These are phyloP conservation scores for Falco berigora DNA, from an alignment of 2,797 vertebrate species.

Conservation along the genomic window DNA sequence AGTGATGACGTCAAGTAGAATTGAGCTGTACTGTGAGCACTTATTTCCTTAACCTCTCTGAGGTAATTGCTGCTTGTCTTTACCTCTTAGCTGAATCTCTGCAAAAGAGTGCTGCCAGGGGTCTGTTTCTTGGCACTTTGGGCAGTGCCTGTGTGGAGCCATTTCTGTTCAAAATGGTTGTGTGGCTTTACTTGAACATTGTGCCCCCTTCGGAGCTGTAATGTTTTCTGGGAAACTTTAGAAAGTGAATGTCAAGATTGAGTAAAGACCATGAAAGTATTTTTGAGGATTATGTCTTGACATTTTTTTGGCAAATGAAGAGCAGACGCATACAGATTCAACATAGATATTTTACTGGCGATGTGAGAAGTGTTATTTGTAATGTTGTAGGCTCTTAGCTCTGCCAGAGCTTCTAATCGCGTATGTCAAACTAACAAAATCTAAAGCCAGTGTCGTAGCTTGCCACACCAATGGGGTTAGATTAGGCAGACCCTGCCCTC, in stretches of 20 bases:
- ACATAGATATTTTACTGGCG: conserved; percentile 29
- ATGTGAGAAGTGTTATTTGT: conserved; percentile 8
- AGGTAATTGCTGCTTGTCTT: not conserved
- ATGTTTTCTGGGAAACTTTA: conserved; percentile 54
- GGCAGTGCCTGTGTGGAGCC: not conserved
- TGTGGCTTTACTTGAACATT: conserved; percentile 4
- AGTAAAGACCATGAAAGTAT: conserved; percentile 31
- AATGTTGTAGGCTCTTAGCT: not conserved
- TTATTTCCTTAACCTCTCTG: not conserved
- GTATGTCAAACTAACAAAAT: conserved; percentile 3
- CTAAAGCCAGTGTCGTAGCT: not conserved
- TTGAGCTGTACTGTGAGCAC: not conserved
- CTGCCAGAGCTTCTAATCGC: conserved; percentile 50
- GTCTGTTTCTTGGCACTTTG: not conserved
- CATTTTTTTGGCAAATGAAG: conserved; percentile 59
- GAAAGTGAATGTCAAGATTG: conserved; percentile 46
- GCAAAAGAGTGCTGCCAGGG: not conserved
- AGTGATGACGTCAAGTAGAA: not conserved
- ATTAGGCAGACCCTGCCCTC: not conserved
- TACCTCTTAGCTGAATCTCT: not conserved
- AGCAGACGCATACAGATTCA: not conserved
- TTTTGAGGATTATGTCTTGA: conserved; percentile 60
- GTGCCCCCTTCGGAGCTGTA: conserved; percentile 28
- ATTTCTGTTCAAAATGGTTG: not conserved
- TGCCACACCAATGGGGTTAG: not conserved